phyloP scores from a whole-genome alignment of 2,797 vertebrate species.

The Oceanodroma leucorhoa region DNA sequence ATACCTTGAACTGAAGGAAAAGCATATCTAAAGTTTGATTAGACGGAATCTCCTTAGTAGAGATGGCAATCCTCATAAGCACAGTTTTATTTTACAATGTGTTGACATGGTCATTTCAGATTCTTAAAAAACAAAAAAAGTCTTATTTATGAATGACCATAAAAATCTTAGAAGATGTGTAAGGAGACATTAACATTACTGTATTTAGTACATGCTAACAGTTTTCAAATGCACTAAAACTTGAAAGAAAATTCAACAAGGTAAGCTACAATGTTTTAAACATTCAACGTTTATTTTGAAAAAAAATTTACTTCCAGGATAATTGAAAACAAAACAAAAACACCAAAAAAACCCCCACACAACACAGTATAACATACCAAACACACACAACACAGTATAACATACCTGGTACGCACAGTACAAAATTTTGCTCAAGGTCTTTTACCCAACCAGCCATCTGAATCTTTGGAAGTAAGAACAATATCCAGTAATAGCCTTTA shows the following conservation, averaged over 20 bases:
- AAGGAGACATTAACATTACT: background rate
- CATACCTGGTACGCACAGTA: slow-evolving; percentile 39
- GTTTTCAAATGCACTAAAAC: background rate
- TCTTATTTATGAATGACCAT: background rate
- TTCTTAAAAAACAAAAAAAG: background rate
- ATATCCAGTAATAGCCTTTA: background rate
- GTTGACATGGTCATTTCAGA: background rate
- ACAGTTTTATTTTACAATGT: background rate
- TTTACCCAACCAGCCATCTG: background rate
- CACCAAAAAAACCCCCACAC: no score
- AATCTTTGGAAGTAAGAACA: background rate
- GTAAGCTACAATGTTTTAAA: background rate
- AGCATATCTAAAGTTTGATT: background rate
- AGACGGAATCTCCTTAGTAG: background rate
- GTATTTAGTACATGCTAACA: background rate
- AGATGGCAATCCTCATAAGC: background rate
- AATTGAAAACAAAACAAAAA: background rate
- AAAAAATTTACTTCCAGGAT: background rate
- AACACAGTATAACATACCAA: background rate
- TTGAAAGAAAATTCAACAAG: background rate
- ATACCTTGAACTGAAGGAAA: background rate
- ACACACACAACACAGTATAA: background rate
- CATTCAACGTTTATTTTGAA: background rate
- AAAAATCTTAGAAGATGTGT: background rate
- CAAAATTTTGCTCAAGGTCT: background rate